phyloP scores from a whole-genome alignment of 2,888 invertebrate genomes.

The Protonemura montana region DNA sequence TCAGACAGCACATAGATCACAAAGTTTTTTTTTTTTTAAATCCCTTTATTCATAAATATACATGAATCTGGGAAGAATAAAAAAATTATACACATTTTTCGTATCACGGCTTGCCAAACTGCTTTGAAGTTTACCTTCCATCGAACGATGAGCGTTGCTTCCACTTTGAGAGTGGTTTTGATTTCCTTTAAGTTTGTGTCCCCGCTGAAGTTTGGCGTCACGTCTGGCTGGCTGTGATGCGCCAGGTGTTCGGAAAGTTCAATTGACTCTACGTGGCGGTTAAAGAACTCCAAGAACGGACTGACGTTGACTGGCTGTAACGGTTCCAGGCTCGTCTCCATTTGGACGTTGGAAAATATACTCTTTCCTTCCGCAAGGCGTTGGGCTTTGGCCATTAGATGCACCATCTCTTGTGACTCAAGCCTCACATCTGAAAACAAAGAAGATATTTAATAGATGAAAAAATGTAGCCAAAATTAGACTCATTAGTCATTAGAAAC shows the following conservation, averaged over 20 bases:
- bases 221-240: background rate
- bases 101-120: too few species aligned
- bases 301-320: constrained; percentile 36
- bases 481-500: too few species aligned
- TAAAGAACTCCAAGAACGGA: constrained; percentile 48
- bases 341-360: constrained; percentile 44
- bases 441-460: too few species aligned
- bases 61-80: constrained; percentile 22
- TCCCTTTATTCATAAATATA: too few species aligned
- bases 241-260: constrained; percentile 7
- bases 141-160: constrained; percentile 57
- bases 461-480: too few species aligned
- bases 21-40: too few species aligned
- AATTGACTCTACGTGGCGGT: constrained; percentile 29
- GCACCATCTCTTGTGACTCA: constrained; percentile 63
- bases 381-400: constrained; percentile 62
- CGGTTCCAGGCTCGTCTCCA: background rate
- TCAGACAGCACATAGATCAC: too few species aligned
- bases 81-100: constrained; percentile 19
- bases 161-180: constrained; percentile 53
- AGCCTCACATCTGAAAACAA: constrained; percentile 56
- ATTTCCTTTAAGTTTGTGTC: constrained; percentile 39
- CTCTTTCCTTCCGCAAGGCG: constrained; percentile 51
- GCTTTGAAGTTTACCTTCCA: constrained; percentile 59
- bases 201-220: background rate